Conservation (phyloP, 2,888 invertebrate genomes). For the Blastobasis lacticolella region DNA sequence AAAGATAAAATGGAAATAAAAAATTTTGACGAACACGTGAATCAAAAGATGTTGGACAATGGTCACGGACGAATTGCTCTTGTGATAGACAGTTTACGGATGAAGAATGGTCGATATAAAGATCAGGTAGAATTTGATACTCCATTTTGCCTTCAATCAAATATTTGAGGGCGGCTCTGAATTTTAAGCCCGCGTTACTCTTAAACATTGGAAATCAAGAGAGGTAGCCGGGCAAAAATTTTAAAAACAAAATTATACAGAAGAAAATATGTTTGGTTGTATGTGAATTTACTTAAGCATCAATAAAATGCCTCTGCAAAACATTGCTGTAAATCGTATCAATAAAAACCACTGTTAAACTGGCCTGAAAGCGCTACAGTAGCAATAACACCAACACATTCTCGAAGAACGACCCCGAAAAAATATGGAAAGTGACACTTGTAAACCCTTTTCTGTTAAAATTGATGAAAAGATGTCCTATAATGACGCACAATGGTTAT, state of each 20-base stretch:
- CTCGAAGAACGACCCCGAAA: not conserved
- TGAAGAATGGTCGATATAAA: slow-evolving; percentile 49
- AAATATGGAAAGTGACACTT: slow-evolving; percentile 59
- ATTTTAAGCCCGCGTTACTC: too few relatives aligned
- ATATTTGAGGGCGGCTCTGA: slow-evolving; percentile 5
- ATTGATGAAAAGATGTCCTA: slow-evolving; percentile 65
- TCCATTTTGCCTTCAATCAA: slow-evolving; percentile 54
- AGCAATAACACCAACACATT: too few relatives aligned
- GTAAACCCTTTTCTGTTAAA: slow-evolving; percentile 66
- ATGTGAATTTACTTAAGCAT: too few relatives aligned
- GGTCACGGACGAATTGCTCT: slow-evolving; percentile 59
- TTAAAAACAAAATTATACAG: too few relatives aligned
- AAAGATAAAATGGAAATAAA: slow-evolving; percentile 37
- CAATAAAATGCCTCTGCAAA: too few relatives aligned
- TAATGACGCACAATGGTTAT: slow-evolving; percentile 68
- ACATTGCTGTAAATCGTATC: too few relatives aligned
- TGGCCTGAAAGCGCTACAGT: too few relatives aligned
- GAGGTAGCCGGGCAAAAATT: too few relatives aligned
- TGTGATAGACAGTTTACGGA: slow-evolving; percentile 36
- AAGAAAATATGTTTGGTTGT: too few relatives aligned
- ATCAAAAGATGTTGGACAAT: slow-evolving; percentile 71
- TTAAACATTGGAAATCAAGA: too few relatives aligned
- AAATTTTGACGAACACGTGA: slow-evolving; percentile 35
- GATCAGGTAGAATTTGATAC: slow-evolving; percentile 63
- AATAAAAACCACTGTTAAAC: too few relatives aligned